Evolutionary conservation across 2,113 vertebrate species (phyloP), one percentile per base, ranked within the genome.

Genomic region (Pampusana beccarii): DNA sequence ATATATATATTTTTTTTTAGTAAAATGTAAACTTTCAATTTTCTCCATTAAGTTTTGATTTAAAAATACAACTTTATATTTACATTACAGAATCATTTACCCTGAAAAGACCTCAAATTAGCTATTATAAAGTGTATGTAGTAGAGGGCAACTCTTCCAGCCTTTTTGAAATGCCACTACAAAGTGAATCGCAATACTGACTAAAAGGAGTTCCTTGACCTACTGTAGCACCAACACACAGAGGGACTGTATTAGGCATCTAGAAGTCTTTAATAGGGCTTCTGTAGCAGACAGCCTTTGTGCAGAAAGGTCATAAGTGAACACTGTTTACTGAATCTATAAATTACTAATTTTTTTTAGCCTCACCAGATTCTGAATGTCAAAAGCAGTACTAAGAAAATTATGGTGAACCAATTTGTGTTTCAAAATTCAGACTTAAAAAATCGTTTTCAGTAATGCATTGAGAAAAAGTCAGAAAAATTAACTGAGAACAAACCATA

Each of bases 161-260:
- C 65, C 67, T 38, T 92, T 96, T 71, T 70, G 65, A 92, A 88
- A 95, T 86, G 90, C 80, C 86, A 58, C 25, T 81, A 88, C 56
- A 84, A 91, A 72, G 57, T 66, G 36, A 93, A 84, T 75, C 94
- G 93, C 93, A 85, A 74, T 67, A n/a, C 85, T 75, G 90, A 86
- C 80, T 95, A 96, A 95, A 95, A 94, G 92, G 89, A 95, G 75
- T 95, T 92, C 84, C 95, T 88, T 97, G 93, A 97, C 93, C 95
- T 96, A 40, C 80, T 91, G 91, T 78, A 94, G 79, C 90, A 81
- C 58, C 91, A 94, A 57, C 78, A 75, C 94, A 62, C 95, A 93
- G 84, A 88, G 89, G 93, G 86, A 94, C 73, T 84, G 58, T 88
- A 79, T 80, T 88, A 94, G 81, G 89, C 79, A 87, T 91, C 94